Base-by-base conservation (phyloP, 2,113 vertebrate genomes). In the Sinocyclocheilus rhinocerous region DNA sequence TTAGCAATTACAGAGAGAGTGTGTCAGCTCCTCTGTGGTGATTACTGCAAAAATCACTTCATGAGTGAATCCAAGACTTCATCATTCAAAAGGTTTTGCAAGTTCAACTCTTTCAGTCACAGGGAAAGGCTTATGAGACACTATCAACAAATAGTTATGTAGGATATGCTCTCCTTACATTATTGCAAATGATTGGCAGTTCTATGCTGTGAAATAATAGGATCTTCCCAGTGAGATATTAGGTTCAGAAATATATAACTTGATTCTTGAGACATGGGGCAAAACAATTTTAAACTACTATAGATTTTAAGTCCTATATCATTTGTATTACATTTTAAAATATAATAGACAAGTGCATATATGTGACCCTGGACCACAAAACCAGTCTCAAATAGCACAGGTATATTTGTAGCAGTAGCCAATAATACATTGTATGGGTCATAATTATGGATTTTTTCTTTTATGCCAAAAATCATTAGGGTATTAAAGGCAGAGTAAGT, bases 1-100 rank as follows among this genome's bases (percentile, higher is more conserved):
- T 90, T 84, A 83, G 84, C 87, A 88, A 91, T 89, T 75, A 90
- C 84, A 75, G 76, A 55, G 88, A 88, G 87, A 89, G 84, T 76
- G 87, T 81, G 87, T 87, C 86, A 81, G 84, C 79, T 73, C n/a
- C 45, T 81, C 72, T 65, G 4, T 52, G 55, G 55, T 72, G 85
- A 86, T 76, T 75, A 76, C 45, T 79, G 78, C 78, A 76, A 24
- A 84, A 79, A 82, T 55, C 67, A 84, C 59, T 72, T 86, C 20
- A 75, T 73, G 20, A 77, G 24, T 55, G 42, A 57, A 83, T 85
- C 33, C 69, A 33, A 77, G 63, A 72, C 87, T 73, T 83, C 42
- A 36, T 84, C 52, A 85, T 75, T 83, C 24, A 18, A 59, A 84
- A 79, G 50, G 42, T 67, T 61, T 22, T 61, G 57, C 9, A 10